These are phyloP conservation scores for Pararge aegeria DNA, from an alignment of 1,140 invertebrate species.

Conservation along the genomic window DNA sequence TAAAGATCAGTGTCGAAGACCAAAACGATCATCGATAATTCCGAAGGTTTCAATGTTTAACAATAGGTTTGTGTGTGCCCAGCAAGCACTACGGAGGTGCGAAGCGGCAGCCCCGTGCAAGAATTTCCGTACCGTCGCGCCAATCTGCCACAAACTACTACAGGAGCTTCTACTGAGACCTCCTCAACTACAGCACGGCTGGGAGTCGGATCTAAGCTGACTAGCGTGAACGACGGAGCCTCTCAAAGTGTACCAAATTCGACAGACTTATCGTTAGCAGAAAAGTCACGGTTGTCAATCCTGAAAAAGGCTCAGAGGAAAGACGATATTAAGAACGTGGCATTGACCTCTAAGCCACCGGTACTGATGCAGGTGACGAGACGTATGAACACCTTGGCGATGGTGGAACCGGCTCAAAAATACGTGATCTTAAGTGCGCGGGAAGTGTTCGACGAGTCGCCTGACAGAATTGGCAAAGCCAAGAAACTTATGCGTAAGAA, in stretches of 20 bases:
- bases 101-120: constrained; percentile 21
- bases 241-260: not conserved
- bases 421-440: constrained; percentile 32
- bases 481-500: constrained; percentile 59
- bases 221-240: not conserved
- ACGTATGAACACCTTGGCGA: constrained; percentile 49
- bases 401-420: constrained; percentile 49
- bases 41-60: constrained; percentile 35
- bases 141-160: constrained; percentile 7
- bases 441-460: constrained; percentile 43
- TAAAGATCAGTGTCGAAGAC: no score
- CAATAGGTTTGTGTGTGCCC: constrained; percentile 55
- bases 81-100: constrained; percentile 34
- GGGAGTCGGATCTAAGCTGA: not conserved
- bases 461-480: constrained; percentile 39
- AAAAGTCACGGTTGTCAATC: constrained; percentile 62
- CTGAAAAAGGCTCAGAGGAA: constrained; percentile 56
- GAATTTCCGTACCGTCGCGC: constrained; percentile 37
- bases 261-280: constrained; percentile 49
- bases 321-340: constrained; percentile 32
- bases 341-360: constrained; percentile 52
- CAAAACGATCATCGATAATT: no score
- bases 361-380: constrained; percentile 59
- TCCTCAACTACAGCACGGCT: not conserved
- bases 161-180: not conserved